Conservation (phyloP, 2,797 vertebrate species). For the Alectoris magna region DNA sequence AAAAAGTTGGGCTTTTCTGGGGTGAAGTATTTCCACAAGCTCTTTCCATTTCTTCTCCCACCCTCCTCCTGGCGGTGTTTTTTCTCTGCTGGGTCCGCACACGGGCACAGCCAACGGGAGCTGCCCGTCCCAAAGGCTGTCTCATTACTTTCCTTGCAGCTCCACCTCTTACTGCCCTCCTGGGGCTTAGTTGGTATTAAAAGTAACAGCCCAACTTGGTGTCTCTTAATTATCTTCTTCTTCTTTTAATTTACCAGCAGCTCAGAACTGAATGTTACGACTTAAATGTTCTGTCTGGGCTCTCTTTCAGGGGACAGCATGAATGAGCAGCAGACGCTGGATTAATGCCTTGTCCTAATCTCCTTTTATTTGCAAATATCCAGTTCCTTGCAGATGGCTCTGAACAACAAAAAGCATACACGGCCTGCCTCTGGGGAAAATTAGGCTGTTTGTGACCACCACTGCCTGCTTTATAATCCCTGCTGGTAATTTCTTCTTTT, state of each 20-base stretch:
- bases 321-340: slow-evolving; percentile 55
- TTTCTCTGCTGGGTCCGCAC: accelerated
- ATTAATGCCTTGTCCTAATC: slow-evolving; percentile 60
- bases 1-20: not conserved
- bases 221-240: not conserved
- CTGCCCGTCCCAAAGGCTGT: not conserved
- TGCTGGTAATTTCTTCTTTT: not conserved
- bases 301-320: slow-evolving; percentile 40
- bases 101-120: not conserved
- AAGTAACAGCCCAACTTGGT: not conserved
- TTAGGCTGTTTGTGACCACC: slow-evolving; percentile 34
- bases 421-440: slow-evolving; percentile 16
- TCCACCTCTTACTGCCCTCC: accelerated
- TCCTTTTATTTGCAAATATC: slow-evolving; percentile 64
- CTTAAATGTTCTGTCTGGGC: not conserved
- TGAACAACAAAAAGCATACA: slow-evolving; percentile 29
- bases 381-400: slow-evolving; percentile 63
- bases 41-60: not conserved
- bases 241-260: not conserved
- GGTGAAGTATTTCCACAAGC: not conserved
- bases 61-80: accelerated
- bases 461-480: not conserved
- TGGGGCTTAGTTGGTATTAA: not conserved
- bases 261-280: not conserved
- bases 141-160: not conserved